Conservation (phyloP, 2,797 vertebrate genomes). For the Vireo griseus region DNA sequence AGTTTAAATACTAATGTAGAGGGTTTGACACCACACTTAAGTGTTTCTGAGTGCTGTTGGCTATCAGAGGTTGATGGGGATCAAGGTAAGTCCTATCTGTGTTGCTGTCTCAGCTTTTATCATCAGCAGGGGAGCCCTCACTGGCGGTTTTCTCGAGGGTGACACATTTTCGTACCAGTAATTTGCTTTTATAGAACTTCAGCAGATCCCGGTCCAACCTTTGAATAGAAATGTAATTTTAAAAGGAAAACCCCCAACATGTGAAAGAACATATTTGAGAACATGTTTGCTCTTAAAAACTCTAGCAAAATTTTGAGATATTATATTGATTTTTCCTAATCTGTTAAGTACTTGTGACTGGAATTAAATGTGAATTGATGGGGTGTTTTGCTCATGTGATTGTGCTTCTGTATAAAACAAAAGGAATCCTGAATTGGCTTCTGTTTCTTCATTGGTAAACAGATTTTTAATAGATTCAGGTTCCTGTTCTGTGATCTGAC, state of each 20-base stretch:
- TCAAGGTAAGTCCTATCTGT: neutral
- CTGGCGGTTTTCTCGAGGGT: neutral
- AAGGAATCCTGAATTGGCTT: conserved; percentile 22
- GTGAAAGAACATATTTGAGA: neutral
- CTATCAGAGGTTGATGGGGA: neutral
- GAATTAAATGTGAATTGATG: neutral
- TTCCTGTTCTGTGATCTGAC: neutral
- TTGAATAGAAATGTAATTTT: neutral
- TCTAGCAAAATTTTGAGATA: neutral
- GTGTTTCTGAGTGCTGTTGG: neutral
- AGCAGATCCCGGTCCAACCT: neutral
- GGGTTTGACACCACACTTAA: neutral
- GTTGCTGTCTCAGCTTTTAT: neutral
- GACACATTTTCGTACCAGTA: neutral
- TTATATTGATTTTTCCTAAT: neutral
- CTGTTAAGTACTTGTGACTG: neutral
- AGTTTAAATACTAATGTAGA: neutral
- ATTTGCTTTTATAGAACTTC: neutral
- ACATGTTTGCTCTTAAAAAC: neutral
- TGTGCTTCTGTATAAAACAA: neutral
- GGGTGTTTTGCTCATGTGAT: neutral
- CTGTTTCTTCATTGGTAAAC: conserved; percentile 28
- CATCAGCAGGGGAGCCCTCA: neutral
- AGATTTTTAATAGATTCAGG: conserved; percentile 42
- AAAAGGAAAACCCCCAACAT: accelerated